Conservation (phyloP, 2,888 invertebrate species). For the Drosophila colorata region DNA sequence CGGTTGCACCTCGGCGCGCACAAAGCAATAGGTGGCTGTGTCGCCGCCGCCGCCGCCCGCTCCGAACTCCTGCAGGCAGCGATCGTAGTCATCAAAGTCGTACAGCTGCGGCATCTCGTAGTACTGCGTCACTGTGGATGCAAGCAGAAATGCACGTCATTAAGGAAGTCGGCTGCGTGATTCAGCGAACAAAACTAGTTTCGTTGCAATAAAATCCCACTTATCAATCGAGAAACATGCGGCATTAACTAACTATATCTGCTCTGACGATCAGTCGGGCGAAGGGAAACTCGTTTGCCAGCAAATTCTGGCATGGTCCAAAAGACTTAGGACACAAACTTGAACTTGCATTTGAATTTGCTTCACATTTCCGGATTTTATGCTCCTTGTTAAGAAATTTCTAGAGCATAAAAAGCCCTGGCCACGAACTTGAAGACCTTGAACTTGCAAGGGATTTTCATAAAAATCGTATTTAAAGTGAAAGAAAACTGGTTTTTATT, state of each 20-base stretch:
- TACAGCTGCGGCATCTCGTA: conserved; percentile 84
- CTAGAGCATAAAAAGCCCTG: not conserved
- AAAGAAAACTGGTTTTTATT: conserved; percentile 56
- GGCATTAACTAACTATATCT: conserved; percentile 20
- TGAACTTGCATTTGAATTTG: conserved; percentile 22
- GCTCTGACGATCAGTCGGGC: conserved; percentile 23
- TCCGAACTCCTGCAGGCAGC: conserved; percentile 78
- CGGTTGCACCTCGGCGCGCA: conserved; percentile 78
- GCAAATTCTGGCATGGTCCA: conserved; percentile 3
- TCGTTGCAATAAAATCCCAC: conserved; percentile 23
- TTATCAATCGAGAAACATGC: conserved; percentile 23
- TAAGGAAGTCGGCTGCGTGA: conserved; percentile 32
- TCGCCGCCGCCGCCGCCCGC: conserved; percentile 8
- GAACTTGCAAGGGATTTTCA: not conserved
- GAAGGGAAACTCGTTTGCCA: conserved; percentile 60
- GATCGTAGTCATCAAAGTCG: conserved; percentile 83
- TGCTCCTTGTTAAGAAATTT: not conserved
- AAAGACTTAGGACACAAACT: conserved; percentile 42
- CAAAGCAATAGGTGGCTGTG: conserved; percentile 79
- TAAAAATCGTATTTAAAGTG: conserved; percentile 16
- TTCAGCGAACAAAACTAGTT: conserved; percentile 45
- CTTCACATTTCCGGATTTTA: conserved; percentile 2
- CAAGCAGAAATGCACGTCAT: conserved; percentile 18
- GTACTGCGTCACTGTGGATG: conserved; percentile 81
- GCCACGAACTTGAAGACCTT: not conserved